Percentiles rank a stretch among this genome's conserved stretches.
phyloP scores from a whole-genome alignment of 1,140 invertebrate species.

The Tribolium castaneum region DNA sequence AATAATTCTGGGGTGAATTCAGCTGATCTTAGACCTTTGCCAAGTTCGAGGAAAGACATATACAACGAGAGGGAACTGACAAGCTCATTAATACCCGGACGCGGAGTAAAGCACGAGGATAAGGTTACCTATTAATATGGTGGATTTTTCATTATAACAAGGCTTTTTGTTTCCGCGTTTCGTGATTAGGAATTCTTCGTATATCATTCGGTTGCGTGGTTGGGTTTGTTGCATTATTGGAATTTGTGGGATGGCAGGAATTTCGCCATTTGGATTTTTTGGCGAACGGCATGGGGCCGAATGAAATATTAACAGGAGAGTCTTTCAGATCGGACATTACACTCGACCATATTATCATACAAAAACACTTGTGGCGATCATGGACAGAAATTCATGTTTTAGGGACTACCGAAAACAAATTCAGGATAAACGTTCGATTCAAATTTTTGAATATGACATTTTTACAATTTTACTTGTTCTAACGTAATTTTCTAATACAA shows the following conservation, averaged over 20 bases:
- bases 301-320: neutral
- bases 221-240: neutral
- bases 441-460: too few relatives aligned
- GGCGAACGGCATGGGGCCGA: neutral
- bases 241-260: neutral
- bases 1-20: neutral
- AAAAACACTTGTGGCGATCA: too few relatives aligned
- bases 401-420: too few relatives aligned
- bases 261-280: neutral
- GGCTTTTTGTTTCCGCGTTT: slow-evolving; percentile 9
- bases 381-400: too few relatives aligned
- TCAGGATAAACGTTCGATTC: too few relatives aligned
- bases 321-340: neutral
- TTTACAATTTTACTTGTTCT: too few relatives aligned
- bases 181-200: neutral
- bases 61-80: slow-evolving; percentile 17
- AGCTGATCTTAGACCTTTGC: slow-evolving; percentile 4
- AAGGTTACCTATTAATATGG: slow-evolving; percentile 20
- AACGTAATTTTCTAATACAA: too few relatives aligned
- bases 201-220: slow-evolving; percentile 1
- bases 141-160: slow-evolving; percentile 8
- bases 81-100: slow-evolving; percentile 16
- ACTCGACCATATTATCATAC: too few relatives aligned
- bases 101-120: neutral
- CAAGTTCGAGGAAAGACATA: neutral